These are phyloP conservation scores for Mus minutoides DNA, from an alignment of 2,797 vertebrate species.

Conservation along the genomic window DNA sequence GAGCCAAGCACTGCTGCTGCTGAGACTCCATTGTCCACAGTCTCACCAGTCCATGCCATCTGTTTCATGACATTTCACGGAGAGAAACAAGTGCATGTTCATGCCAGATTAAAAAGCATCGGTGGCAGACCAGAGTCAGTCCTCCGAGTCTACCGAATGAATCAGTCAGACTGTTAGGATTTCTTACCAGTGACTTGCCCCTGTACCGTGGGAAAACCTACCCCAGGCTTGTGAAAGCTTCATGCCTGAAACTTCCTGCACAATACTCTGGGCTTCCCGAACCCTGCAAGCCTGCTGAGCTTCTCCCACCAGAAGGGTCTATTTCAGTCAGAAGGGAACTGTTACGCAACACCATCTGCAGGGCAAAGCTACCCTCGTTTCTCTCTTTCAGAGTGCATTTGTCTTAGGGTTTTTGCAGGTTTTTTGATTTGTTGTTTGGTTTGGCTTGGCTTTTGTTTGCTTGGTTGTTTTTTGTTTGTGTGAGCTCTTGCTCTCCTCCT, in stretches of 20 bases:
- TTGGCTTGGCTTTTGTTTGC: background rate
- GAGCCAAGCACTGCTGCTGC: background rate
- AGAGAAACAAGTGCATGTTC: background rate
- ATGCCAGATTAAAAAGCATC: background rate
- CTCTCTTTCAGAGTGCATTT: background rate
- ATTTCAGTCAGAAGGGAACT: background rate
- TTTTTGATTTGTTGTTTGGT: background rate
- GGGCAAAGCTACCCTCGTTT: background rate
- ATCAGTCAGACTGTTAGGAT: background rate
- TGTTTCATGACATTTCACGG: background rate
- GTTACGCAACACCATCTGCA: background rate
- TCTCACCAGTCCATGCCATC: background rate
- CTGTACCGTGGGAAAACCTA: background rate
- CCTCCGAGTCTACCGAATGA: background rate
- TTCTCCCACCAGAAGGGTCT: background rate
- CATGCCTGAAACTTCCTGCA: background rate
- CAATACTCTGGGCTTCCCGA: background rate
- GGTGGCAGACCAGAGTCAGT: background rate
- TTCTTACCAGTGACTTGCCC: background rate
- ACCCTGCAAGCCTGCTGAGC: background rate
- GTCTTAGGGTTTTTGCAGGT: background rate
- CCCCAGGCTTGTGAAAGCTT: background rate
- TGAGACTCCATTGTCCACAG: background rate
- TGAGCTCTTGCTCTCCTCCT: too few species aligned
- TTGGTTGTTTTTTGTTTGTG: background rate